phyloP scores from a whole-genome alignment of 1,140 invertebrate genomes.

The Camponotus pennsylvanicus region DNA sequence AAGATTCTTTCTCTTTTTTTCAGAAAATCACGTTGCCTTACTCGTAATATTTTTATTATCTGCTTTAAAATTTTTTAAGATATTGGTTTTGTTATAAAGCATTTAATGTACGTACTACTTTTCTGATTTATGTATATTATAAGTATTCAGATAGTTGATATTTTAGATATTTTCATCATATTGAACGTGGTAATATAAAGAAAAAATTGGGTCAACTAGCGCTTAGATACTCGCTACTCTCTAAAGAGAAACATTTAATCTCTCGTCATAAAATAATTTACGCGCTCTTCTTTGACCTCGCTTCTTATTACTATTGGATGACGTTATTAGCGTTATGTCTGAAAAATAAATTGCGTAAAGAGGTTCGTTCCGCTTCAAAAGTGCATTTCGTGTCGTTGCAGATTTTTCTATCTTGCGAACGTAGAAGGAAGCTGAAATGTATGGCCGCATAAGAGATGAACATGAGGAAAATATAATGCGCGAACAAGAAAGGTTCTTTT shows the following conservation, averaged over 20 bases:
- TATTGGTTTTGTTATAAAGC: not conserved
- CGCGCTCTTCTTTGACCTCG: conserved; percentile 35
- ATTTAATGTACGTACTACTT: not conserved
- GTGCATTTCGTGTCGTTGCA: conserved; percentile 21
- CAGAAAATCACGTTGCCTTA: not conserved
- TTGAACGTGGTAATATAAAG: not conserved
- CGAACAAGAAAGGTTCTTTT: conserved; percentile 10
- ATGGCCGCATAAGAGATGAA: not conserved
- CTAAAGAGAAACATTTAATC: conserved; percentile 24
- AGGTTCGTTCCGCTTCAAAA: conserved; percentile 21
- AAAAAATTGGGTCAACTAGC: conserved; percentile 12
- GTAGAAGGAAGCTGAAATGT: conserved; percentile 3
- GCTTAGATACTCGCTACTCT: not conserved
- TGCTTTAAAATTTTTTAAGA: not conserved
- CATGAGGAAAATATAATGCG: not conserved
- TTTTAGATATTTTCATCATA: not conserved
- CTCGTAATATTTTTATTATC: not conserved
- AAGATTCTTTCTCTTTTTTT: not conserved
- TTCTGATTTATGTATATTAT: not conserved
- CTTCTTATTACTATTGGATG: conserved; percentile 33
- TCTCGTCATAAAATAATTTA: conserved; percentile 42
- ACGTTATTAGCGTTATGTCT: conserved; percentile 37
- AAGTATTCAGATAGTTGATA: too few species aligned
- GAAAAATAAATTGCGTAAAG: conserved; percentile 54
- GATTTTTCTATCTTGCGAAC: conserved; percentile 23